Percentiles rank a stretch among this genome's conserved stretches.
These are phyloP conservation scores for Microcaecilia unicolor DNA, from an alignment of 2,797 vertebrate genomes.

Conservation along the genomic window DNA sequence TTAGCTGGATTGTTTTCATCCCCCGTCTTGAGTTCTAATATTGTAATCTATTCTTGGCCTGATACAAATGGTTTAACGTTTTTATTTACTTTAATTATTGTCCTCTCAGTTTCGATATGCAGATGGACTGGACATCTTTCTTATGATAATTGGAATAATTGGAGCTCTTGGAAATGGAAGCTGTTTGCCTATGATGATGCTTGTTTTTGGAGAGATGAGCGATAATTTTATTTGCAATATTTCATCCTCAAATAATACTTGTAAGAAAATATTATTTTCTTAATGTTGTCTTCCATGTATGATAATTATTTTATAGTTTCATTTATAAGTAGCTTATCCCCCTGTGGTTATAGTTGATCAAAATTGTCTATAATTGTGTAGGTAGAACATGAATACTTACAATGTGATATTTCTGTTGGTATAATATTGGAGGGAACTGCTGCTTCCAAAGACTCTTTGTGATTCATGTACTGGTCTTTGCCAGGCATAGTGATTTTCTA, in stretches of 20 bases:
- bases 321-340: not conserved
- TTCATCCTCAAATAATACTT: constrained; percentile 15
- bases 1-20: no score
- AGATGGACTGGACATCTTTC: constrained; percentile 25
- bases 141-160: constrained; percentile 37
- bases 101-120: constrained; percentile 37
- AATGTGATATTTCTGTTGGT: not conserved
- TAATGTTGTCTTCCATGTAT: no score
- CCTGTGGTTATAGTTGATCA: not conserved
- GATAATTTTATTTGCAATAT: constrained; percentile 30
- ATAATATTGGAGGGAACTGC: no score
- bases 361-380: no score
- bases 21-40: no score
- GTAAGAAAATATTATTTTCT: constrained; percentile 23
- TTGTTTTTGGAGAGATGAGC: constrained; percentile 43
- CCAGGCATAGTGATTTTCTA: no score
- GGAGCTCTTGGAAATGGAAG: constrained; percentile 35
- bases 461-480: no score
- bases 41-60: no score
- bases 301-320: not conserved
- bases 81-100: no score
- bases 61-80: no score
- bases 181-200: constrained; percentile 32
- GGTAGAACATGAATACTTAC: not conserved
- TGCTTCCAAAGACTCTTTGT: no score